phyloP scores from a whole-genome alignment of 2,797 vertebrate species.

The Pelochelys cantorii region DNA sequence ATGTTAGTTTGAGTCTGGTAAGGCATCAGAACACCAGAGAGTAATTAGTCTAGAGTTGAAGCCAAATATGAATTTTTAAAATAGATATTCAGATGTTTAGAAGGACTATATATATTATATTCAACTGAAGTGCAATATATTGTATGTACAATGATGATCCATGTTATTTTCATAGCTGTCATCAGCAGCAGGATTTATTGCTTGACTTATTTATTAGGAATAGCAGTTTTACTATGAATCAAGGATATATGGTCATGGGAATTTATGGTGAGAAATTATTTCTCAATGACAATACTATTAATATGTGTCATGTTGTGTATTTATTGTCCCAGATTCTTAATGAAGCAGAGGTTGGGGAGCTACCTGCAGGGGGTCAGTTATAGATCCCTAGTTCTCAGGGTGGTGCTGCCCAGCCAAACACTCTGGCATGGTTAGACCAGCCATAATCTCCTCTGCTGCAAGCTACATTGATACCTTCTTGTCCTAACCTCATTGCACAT shows the following conservation, averaged over 20 bases:
- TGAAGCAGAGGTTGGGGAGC: neutral
- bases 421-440: neutral
- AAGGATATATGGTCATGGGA: neutral
- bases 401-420: neutral
- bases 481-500: neutral
- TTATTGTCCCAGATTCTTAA: neutral
- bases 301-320: neutral
- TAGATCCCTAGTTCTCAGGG: neutral
- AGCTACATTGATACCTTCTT: neutral
- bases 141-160: neutral
- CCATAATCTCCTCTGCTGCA: neutral
- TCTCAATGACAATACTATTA: neutral
- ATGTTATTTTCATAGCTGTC: neutral
- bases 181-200: neutral
- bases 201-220: fast-evolving
- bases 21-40: neutral
- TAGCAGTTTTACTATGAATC: neutral
- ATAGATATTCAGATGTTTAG: neutral
- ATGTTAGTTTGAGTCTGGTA: neutral
- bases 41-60: neutral
- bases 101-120: neutral
- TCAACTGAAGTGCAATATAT: neutral
- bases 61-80: neutral
- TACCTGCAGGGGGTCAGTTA: neutral
- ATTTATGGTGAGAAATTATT: neutral